phyloP scores from a whole-genome alignment of 2,113 vertebrate genomes.

The Tachuris rubrigastra region DNA sequence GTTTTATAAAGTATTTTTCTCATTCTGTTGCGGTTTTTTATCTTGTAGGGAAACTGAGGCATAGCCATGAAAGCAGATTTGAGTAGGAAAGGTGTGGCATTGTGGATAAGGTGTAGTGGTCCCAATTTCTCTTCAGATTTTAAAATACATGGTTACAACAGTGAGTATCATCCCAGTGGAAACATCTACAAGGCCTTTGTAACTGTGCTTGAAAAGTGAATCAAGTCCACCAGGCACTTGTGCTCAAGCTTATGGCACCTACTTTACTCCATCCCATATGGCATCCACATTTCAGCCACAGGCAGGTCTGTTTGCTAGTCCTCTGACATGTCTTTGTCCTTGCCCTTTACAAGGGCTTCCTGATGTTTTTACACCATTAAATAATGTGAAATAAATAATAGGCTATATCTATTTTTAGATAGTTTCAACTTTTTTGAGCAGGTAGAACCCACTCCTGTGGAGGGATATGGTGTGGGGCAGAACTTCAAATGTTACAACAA shows the following conservation, averaged over 20 bases:
- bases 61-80: not conserved
- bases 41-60: not conserved
- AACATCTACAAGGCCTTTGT: not conserved
- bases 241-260: not conserved
- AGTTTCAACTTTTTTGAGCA: not conserved
- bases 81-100: not conserved
- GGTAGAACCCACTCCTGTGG: not conserved
- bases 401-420: not conserved
- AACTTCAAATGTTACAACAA: not conserved
- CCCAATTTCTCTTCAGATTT: not conserved
- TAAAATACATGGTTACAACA: not conserved
- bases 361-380: not conserved
- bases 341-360: not conserved
- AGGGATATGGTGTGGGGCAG: rapidly evolving
- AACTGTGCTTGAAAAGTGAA: not conserved
- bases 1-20: not conserved
- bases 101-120: not conserved
- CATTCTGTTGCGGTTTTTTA: not conserved
- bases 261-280: rapidly evolving
- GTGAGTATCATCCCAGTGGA: not conserved
- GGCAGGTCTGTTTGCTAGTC: not conserved
- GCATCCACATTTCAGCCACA: not conserved
- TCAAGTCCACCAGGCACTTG: not conserved
- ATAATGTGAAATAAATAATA: not conserved
- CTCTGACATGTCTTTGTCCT: not conserved